These are phyloP conservation scores for Phasia obesa DNA, from an alignment of 2,888 invertebrate genomes.

Conservation along the genomic window DNA sequence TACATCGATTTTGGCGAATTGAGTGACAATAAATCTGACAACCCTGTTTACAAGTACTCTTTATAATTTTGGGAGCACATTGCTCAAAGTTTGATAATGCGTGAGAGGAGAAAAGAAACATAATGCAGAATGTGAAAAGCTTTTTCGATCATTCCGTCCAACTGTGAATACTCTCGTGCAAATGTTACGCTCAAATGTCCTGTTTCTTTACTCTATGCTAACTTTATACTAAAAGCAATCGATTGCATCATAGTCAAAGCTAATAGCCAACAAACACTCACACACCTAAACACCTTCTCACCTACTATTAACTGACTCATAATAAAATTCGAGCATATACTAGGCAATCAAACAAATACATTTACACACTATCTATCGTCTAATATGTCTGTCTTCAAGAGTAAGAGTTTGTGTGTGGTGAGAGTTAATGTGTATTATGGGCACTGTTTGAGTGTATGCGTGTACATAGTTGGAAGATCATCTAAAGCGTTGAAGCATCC, in stretches of 20 bases:
- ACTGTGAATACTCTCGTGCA: slow-evolving; percentile 66
- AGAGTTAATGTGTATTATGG: slow-evolving; percentile 3
- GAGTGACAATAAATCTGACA: too few relatives aligned
- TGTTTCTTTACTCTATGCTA: slow-evolving; percentile 70
- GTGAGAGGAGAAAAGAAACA: slow-evolving; percentile 38
- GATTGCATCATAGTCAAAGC: slow-evolving; percentile 72
- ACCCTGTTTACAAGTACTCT: slow-evolving; percentile 4
- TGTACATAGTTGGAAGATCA: slow-evolving; percentile 36
- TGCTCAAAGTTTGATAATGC: slow-evolving; percentile 11
- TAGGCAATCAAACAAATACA: slow-evolving; percentile 17
- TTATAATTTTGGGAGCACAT: background rate
- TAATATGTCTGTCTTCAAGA: slow-evolving; percentile 60
- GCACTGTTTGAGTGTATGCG: slow-evolving; percentile 2
- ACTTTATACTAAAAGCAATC: slow-evolving; percentile 73
- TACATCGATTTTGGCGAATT: too few relatives aligned
- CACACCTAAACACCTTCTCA: slow-evolving; percentile 48
- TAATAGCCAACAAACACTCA: slow-evolving; percentile 41
- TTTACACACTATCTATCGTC: slow-evolving; percentile 35
- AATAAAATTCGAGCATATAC: slow-evolving; percentile 36
- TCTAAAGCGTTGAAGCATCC: slow-evolving; percentile 58
- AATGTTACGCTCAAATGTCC: slow-evolving; percentile 57
- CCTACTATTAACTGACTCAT: slow-evolving; percentile 68
- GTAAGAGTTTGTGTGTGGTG: background rate
- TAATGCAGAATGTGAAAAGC: slow-evolving; percentile 67
- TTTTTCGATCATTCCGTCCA: slow-evolving; percentile 6